A percentile compares a stretch with the other conserved stretches of the same genome.
phyloP scores from a whole-genome alignment of 2,113 vertebrate species.

The Hydrochoerus hydrochaeris region DNA sequence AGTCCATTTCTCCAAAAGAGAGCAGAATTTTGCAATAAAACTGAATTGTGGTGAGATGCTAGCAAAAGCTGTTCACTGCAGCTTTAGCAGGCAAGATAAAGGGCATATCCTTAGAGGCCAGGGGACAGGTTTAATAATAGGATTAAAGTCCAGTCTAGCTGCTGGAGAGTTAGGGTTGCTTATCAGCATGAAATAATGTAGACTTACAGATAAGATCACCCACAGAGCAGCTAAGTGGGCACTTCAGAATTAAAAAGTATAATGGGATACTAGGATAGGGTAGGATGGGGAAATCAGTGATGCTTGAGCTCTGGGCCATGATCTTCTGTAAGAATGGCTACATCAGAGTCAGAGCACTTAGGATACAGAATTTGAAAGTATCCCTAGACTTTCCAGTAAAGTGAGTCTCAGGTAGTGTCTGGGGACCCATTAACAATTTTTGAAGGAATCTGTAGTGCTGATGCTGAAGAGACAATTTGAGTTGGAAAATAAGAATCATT shows the following conservation, averaged over 20 bases:
- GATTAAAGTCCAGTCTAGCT: constrained; percentile 59
- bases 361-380: background rate
- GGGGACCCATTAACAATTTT: background rate
- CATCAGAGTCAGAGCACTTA: background rate
- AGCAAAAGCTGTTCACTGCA: constrained; percentile 53
- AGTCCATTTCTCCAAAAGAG: constrained; percentile 71
- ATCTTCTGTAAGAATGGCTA: background rate
- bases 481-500: background rate
- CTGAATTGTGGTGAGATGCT: constrained; percentile 68
- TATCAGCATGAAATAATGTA: constrained; percentile 65
- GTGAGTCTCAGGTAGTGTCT: background rate
- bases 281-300: background rate
- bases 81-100: constrained; percentile 51
- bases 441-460: background rate
- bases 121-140: constrained; percentile 75
- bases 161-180: constrained; percentile 40
- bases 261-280: background rate
- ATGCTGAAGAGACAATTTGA: background rate
- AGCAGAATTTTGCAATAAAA: constrained; percentile 73
- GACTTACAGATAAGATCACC: constrained; percentile 40
- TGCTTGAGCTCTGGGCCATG: background rate
- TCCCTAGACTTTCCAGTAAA: background rate
- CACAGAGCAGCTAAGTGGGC: background rate
- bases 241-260: background rate
- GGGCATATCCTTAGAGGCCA: constrained; percentile 49